Percentiles rank a stretch among this genome's conserved stretches.
Evolutionary conservation across 92 coral and sea anemone species (phyloP).

Genomic region (Phymanthus crucifer): DNA sequence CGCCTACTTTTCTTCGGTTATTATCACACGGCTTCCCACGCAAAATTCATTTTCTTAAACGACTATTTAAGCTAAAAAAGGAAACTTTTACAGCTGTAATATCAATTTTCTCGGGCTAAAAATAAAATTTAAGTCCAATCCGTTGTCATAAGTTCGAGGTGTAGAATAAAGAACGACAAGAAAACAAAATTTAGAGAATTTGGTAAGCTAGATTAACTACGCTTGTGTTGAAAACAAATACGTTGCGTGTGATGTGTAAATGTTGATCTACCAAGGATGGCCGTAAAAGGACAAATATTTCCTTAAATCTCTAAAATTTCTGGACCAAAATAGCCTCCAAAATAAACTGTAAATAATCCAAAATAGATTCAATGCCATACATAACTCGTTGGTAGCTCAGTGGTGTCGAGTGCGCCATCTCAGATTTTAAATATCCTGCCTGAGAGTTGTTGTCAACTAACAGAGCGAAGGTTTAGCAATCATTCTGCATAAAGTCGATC

Average conservation of each 20-base stretch:
- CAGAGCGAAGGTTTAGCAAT: not conserved
- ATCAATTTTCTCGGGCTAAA: too few relatives aligned
- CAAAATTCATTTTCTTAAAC: too few relatives aligned
- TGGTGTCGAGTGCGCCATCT: constrained; percentile 18
- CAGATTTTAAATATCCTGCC: constrained; percentile 3
- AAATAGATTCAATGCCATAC: not conserved
- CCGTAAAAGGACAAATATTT: not conserved
- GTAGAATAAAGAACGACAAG: not conserved
- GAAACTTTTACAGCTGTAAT: too few relatives aligned
- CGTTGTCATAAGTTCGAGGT: too few relatives aligned
- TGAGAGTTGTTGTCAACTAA: not conserved
- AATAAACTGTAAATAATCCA: constrained; percentile 10
- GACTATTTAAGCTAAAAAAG: too few relatives aligned
- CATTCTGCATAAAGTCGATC: not conserved
- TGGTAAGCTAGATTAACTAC: too few relatives aligned
- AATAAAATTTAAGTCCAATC: too few relatives aligned
- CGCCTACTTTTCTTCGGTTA: too few relatives aligned
- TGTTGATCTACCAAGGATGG: not conserved
- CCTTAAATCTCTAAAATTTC: not conserved
- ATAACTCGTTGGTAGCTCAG: not conserved
- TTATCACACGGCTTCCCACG: too few relatives aligned
- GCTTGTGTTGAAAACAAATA: not conserved
- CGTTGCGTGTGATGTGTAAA: not conserved
- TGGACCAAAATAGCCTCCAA: constrained; percentile 5
- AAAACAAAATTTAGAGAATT: too few relatives aligned